Percentiles rank a stretch among this genome's conserved stretches.
phyloP scores from a whole-genome alignment of 2,113 vertebrate species.

The Accipiter virgatus region DNA sequence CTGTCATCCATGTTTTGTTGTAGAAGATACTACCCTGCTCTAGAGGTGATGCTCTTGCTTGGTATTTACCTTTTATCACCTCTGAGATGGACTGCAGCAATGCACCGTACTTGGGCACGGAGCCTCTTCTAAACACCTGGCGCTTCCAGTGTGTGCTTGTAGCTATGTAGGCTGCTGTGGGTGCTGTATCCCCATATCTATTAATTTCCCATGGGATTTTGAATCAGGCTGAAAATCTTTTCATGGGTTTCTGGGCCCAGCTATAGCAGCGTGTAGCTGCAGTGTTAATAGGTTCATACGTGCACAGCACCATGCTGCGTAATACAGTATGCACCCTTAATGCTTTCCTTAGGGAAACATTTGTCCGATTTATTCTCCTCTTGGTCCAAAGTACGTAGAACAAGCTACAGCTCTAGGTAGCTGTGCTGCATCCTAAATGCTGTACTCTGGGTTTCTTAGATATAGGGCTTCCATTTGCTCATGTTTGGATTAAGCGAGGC shows the following conservation, averaged over 20 bases:
- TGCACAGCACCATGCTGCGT: neutral
- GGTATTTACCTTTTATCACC: neutral
- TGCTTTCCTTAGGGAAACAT: neutral
- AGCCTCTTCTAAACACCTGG: neutral
- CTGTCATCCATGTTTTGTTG: accelerated
- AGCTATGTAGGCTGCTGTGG: neutral
- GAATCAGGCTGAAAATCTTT: neutral
- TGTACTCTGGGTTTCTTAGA: neutral
- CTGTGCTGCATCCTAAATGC: neutral
- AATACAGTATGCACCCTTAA: neutral
- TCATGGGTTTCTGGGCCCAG: neutral
- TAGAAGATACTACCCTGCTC: neutral
- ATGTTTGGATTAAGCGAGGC: neutral
- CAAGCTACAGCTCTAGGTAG: neutral
- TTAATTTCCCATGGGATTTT: neutral
- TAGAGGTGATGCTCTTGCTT: neutral
- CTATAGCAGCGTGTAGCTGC: neutral
- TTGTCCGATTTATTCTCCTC: neutral
- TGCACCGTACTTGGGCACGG: accelerated
- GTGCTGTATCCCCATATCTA: neutral
- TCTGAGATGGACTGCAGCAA: neutral
- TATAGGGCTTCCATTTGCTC: neutral
- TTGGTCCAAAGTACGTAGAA: neutral
- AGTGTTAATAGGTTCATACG: accelerated
- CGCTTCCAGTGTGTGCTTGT: neutral